Conservation (phyloP, 2,113 vertebrate species). For the Craseonycteris thonglongyai region DNA sequence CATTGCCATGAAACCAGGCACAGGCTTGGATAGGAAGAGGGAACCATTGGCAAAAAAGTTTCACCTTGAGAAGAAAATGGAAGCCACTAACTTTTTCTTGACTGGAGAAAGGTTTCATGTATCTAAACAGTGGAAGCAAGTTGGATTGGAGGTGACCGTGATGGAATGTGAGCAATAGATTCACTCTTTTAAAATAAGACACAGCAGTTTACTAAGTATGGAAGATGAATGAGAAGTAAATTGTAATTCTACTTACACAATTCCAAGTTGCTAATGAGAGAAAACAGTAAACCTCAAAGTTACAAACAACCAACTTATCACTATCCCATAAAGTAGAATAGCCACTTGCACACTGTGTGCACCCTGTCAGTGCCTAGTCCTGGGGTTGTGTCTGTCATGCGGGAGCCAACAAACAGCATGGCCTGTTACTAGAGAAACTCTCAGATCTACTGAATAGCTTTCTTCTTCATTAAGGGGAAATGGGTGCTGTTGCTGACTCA, state of each 20-base stretch:
- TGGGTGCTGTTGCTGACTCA: not conserved
- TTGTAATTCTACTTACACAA: not conserved
- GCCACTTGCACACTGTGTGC: accelerated
- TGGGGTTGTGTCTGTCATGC: accelerated
- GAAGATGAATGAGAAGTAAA: not conserved
- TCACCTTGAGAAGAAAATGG: not conserved
- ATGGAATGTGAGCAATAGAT: not conserved
- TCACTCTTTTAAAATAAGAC: not conserved
- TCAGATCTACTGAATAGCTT: not conserved
- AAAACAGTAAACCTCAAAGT: not conserved
- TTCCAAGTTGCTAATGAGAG: not conserved
- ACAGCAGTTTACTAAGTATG: not conserved
- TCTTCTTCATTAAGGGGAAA: not conserved
- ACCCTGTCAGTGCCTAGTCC: not conserved
- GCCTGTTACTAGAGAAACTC: not conserved
- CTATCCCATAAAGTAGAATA: not conserved
- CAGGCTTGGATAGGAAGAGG: not conserved
- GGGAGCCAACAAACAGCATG: accelerated
- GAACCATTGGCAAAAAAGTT: not conserved
- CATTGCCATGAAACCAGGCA: not conserved
- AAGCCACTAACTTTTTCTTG: not conserved
- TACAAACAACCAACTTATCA: not conserved
- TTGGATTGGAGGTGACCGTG: not conserved
- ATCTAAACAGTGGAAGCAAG: not conserved
- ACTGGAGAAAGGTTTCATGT: not conserved